Evolutionary conservation across 2,797 vertebrate genomes (phyloP).

Genomic region (Labroides dimidiatus): DNA sequence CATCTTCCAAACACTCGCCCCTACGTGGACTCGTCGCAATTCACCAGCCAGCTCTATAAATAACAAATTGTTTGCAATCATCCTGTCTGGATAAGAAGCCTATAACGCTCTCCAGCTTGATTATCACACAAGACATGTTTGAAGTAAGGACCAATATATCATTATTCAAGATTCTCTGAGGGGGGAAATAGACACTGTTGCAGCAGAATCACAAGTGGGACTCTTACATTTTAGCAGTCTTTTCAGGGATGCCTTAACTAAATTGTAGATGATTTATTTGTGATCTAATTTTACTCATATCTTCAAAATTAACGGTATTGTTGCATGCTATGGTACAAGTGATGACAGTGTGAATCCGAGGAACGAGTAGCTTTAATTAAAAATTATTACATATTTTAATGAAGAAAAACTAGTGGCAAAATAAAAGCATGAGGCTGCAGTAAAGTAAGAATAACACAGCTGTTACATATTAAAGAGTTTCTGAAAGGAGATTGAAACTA

Average conservation of each 20-base stretch:
- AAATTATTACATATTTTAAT: constrained; percentile 26
- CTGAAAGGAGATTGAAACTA: constrained; percentile 1
- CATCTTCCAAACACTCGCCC: constrained; percentile 22
- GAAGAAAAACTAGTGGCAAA: not conserved
- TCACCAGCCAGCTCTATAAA: constrained; percentile 38
- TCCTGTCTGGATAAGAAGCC: constrained; percentile 25
- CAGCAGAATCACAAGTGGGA: constrained; percentile 27
- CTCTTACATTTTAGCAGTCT: constrained; percentile 31
- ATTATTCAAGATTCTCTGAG: constrained; percentile 39
- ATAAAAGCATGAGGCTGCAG: constrained; percentile 5
- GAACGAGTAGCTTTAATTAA: constrained; percentile 46
- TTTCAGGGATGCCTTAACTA: constrained; percentile 37
- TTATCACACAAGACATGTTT: constrained; percentile 41
- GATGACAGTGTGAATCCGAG: constrained; percentile 6
- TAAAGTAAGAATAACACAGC: constrained; percentile 17
- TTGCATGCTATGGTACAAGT: constrained; percentile 42
- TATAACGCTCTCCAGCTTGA: constrained; percentile 42
- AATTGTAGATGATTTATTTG: constrained; percentile 45
- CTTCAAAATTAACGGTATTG: constrained; percentile 53
- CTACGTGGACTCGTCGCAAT: constrained; percentile 34
- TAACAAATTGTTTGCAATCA: constrained; percentile 55
- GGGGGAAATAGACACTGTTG: constrained; percentile 16
- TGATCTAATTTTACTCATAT: constrained; percentile 26
- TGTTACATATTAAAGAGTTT: constrained; percentile 22
- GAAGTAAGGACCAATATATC: constrained; percentile 47